Percentiles rank a stretch among this genome's conserved stretches.
Evolutionary conservation across 2,888 invertebrate genomes (phyloP).

Genomic region (Cerceris ruficornis): DNA sequence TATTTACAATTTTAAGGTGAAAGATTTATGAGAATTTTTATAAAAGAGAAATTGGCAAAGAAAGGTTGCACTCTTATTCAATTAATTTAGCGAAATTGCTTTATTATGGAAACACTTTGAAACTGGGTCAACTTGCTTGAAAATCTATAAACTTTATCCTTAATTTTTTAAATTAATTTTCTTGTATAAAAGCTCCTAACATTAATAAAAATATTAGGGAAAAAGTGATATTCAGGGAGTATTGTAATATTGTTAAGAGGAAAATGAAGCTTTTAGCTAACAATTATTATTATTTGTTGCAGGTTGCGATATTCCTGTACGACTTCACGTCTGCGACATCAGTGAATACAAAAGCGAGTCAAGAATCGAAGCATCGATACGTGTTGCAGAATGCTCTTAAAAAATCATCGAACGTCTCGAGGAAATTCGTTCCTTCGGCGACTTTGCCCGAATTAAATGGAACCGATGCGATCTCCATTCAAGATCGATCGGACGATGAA

Average conservation of each 20-base stretch:
- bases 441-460: slow-evolving; percentile 31
- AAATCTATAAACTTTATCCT: too few relatives aligned
- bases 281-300: slow-evolving; percentile 7
- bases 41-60: too few relatives aligned
- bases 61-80: too few relatives aligned
- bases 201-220: too few relatives aligned
- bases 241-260: not conserved
- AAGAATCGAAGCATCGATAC: slow-evolving; percentile 78
- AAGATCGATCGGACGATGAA: slow-evolving; percentile 72
- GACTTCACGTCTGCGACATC: slow-evolving; percentile 78
- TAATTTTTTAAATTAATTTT: too few relatives aligned
- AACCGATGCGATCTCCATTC: slow-evolving; percentile 52
- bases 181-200: too few relatives aligned
- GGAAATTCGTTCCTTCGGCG: slow-evolving; percentile 45
- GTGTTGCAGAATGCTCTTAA: slow-evolving; percentile 76
- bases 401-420: slow-evolving; percentile 62
- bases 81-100: too few relatives aligned
- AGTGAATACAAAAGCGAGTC: slow-evolving; percentile 72
- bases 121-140: too few relatives aligned
- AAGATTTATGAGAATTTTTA: too few relatives aligned
- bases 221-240: too few relatives aligned
- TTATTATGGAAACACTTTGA: too few relatives aligned
- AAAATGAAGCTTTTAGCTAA: not conserved
- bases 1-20: too few relatives aligned
- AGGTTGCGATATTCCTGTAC: slow-evolving; percentile 79